Evolutionary conservation across 2,888 invertebrate species (phyloP), one percentile per base, ranked within the genome.

Genomic region (Latrodectus hesperus): DNA sequence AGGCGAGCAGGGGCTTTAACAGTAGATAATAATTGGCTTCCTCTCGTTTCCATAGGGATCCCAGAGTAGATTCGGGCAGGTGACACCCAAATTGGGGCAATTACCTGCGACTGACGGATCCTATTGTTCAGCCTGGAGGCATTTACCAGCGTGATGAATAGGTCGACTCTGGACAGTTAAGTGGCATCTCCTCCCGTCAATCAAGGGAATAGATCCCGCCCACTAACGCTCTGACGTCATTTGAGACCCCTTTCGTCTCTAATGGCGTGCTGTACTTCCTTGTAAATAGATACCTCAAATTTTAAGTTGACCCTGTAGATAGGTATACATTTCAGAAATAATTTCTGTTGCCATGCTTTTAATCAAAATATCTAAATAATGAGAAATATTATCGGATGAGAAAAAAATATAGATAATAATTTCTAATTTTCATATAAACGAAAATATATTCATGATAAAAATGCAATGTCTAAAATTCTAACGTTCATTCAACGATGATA

Each of bases 31-130:
- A 87, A 87, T 87, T 87, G 86, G 86, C 86, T 87, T 77, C 86
- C 77, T 81, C 81, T 87, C 86, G 86, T 85, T 85, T 85, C 85
- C 85, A 80, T 79, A 85, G 85, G 85, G 85, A 81, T 72, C 72
- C 72, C 64, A 51, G 84, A 64, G 60, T 65, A 80, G 76, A 74
- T 38, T 74, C 75, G 76, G 86, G 84, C 89, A 89, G 89, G 89
- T 89, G 89, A 89, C 86, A 83, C 83, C 89, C 83, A 89, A 89
- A 89, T 89, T 89, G 89, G 77, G 68, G 78, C 89, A 89, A 89
- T 89, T 89, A 89, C 89, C 89, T 89, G 89, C 71, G 76, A 84
- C 82, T 88, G 88, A 88, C 88, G 88, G 79, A 78, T 79, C 80
- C 80, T 80, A 84, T 88, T 88, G 88, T 88, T 80, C 79, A 80